Percentiles rank a stretch among this genome's conserved stretches.
Evolutionary conservation across 2,113 vertebrate species (phyloP).

Genomic region (Irena cyanogastra): DNA sequence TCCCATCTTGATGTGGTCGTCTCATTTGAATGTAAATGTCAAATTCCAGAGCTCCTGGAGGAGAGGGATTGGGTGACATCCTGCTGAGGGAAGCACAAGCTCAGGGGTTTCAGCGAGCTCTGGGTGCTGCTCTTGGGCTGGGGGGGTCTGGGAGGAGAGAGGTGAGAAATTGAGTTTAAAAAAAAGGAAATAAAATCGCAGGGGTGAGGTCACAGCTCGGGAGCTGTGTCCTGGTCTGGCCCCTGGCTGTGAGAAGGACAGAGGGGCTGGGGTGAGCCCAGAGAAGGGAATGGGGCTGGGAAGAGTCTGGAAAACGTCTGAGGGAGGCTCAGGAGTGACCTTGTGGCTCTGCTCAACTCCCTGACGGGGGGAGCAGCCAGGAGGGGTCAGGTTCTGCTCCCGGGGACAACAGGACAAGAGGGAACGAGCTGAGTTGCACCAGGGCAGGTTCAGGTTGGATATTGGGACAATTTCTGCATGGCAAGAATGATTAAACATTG

Average conservation of each 20-base stretch:
- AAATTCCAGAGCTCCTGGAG: neutral
- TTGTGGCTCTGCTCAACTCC: neutral
- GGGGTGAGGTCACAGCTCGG: neutral
- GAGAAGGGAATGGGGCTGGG: neutral
- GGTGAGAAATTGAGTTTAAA: neutral
- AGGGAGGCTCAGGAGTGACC: neutral
- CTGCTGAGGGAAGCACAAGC: neutral
- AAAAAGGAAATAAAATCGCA: neutral
- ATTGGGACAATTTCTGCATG: neutral
- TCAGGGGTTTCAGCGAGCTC: neutral
- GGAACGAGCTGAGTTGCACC: fast-evolving
- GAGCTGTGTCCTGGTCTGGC: neutral
- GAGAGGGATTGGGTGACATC: neutral
- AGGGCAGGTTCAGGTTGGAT: neutral
- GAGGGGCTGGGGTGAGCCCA: neutral
- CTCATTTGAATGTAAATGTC: conserved; percentile 46
- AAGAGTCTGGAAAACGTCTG: neutral
- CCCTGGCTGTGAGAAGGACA: neutral
- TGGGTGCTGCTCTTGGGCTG: neutral
- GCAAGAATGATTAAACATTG: fast-evolving
- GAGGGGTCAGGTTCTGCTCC: neutral
- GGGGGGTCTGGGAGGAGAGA: neutral
- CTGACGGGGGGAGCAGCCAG: neutral
- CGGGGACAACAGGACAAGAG: neutral
- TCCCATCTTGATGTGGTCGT: conserved; percentile 12